phyloP scores from a whole-genome alignment of 1,140 invertebrate species.

The Drosophila grimshawi region DNA sequence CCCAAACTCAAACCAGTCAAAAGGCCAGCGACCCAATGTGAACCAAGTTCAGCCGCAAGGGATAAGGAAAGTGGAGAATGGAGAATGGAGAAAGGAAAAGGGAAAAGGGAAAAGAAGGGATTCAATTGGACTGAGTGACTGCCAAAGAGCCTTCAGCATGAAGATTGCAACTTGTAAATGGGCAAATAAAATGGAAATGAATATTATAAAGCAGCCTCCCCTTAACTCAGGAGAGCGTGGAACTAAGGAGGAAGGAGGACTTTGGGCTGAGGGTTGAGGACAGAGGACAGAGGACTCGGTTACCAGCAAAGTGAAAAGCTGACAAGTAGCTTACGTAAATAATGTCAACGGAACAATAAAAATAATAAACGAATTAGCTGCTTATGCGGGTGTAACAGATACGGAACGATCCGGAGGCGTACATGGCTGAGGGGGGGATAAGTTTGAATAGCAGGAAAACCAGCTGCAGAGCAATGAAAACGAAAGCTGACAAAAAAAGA shows the following conservation, averaged over 20 bases:
- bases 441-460: conserved; percentile 4
- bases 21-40: conserved; percentile 45
- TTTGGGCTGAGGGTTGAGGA: background rate
- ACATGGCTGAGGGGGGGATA: background rate
- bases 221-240: background rate
- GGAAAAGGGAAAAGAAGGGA: background rate
- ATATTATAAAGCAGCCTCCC: conserved; percentile 69
- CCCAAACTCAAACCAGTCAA: background rate
- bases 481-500: conserved; percentile 29
- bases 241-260: background rate
- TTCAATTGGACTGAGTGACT: conserved; percentile 1
- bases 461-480: conserved; percentile 15
- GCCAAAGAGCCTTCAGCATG: conserved; percentile 27
- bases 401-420: background rate
- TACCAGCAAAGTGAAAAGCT: conserved; percentile 69
- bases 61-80: conserved; percentile 9
- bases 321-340: conserved; percentile 83
- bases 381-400: conserved; percentile 54
- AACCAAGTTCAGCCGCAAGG: conserved; percentile 7
- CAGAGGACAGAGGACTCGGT: background rate
- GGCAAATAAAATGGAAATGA: conserved; percentile 81
- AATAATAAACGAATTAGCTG: conserved; percentile 83
- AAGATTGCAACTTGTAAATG: conserved; percentile 74
- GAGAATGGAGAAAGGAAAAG: background rate
- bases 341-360: conserved; percentile 82